phyloP scores from a whole-genome alignment of 2,888 invertebrate genomes.

The Tanypteryx hageni region DNA sequence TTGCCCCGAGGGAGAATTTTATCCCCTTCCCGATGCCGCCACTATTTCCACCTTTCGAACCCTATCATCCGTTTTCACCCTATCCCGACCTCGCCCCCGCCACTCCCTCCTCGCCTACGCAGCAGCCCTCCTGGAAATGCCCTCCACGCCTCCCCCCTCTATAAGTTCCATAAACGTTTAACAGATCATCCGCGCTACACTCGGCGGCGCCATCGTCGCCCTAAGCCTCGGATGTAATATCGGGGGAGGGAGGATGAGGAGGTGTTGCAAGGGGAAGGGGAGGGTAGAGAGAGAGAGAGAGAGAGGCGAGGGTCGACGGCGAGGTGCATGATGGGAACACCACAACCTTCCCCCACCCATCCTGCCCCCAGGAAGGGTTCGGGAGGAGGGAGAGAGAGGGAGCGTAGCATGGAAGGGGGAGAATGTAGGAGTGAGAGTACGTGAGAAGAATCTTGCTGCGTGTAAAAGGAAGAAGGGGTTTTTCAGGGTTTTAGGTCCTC shows the following conservation, averaged over 20 bases:
- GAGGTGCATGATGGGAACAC: background rate
- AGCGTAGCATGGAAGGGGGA: too few relatives aligned
- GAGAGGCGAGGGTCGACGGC: background rate
- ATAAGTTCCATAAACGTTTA: constrained; percentile 54
- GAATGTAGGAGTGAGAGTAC: background rate
- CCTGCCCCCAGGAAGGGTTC: too few relatives aligned
- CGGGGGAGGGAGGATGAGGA: too few relatives aligned
- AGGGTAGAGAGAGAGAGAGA: background rate
- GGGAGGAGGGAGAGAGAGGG: too few relatives aligned
- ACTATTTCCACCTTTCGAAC: background rate
- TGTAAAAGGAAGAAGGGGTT: background rate
- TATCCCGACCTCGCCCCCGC: background rate
- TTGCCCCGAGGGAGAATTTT: background rate
- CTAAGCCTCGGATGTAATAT: too few relatives aligned
- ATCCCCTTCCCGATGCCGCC: background rate
- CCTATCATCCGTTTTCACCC: constrained; percentile 13
- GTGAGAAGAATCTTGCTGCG: constrained; percentile 28
- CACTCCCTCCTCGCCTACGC: too few relatives aligned
- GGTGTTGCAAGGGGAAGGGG: background rate
- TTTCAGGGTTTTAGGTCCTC: background rate
- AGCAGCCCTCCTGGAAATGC: constrained; percentile 42
- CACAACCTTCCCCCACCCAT: too few relatives aligned
- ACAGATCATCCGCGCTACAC: constrained; percentile 39
- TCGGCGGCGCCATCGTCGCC: constrained; percentile 3
- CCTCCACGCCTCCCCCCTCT: background rate